Evolutionary conservation across 37 sponge, comb jelly and placozoan species (phyloP).

Genomic region (Halisarca cf. caerulea): DNA sequence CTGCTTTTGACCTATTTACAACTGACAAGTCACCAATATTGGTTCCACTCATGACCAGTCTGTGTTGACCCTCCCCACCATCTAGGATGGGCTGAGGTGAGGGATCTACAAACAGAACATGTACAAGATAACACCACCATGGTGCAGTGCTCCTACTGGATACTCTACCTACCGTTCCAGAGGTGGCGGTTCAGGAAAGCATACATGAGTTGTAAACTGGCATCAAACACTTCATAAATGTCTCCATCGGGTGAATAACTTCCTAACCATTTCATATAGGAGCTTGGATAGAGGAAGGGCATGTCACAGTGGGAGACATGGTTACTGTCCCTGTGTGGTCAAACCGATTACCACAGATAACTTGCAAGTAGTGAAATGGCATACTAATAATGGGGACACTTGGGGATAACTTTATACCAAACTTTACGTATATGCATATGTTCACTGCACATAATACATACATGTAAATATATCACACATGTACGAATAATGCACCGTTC

Average conservation of each 20-base stretch:
- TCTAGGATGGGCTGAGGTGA: slow-evolving; percentile 52
- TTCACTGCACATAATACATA: no score
- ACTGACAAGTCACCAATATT: no score
- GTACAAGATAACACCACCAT: neutral
- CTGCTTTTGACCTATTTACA: no score
- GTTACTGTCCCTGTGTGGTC: slow-evolving; percentile 29
- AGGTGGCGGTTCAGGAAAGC: slow-evolving; percentile 67
- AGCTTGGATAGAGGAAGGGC: slow-evolving; percentile 17
- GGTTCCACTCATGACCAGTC: slow-evolving; percentile 59
- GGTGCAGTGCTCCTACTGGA: no score
- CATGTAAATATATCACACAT: no score
- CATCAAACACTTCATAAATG: slow-evolving; percentile 19
- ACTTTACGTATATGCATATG: no score
- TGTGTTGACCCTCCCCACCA: slow-evolving; percentile 54
- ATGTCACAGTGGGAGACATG: slow-evolving; percentile 59
- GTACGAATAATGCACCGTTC: no score
- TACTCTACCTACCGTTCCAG: slow-evolving; percentile 42
- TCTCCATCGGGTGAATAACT: slow-evolving; percentile 5
- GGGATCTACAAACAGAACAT: neutral
- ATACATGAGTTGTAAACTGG: slow-evolving; percentile 53
- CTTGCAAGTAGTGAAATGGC: no score
- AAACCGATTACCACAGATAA: no score
- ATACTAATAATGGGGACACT: no score
- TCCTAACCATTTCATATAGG: neutral
- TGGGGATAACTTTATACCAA: no score